Conservation (phyloP, 1,140 invertebrate species). For the Mya arenaria region DNA sequence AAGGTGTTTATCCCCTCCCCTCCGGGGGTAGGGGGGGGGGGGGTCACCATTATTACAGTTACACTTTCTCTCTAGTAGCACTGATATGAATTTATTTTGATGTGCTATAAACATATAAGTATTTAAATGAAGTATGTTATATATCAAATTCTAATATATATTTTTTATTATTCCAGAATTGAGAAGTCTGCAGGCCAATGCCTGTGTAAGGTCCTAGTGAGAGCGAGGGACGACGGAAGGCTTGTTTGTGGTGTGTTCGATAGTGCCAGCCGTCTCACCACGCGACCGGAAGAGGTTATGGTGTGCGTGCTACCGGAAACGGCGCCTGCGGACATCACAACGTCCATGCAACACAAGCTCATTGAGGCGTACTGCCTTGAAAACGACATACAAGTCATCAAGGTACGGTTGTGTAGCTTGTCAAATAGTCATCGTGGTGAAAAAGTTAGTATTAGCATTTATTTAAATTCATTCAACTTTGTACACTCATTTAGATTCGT, state of each 20-base stretch:
- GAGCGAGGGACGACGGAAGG: constrained; percentile 45
- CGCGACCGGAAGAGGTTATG: constrained; percentile 73
- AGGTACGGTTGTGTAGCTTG: constrained; percentile 69
- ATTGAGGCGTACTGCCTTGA: constrained; percentile 79
- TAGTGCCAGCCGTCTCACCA: constrained; percentile 62
- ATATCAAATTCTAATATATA: background rate
- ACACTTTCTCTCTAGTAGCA: background rate
- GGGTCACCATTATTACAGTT: background rate
- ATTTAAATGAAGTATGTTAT: background rate
- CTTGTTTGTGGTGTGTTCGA: constrained; percentile 62
- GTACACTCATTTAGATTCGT: too few species aligned
- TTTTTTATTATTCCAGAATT: constrained; percentile 55
- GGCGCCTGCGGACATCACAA: constrained; percentile 62
- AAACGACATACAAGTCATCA: constrained; percentile 72
- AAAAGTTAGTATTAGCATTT: too few species aligned
- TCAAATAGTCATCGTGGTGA: too few species aligned
- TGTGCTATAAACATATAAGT: background rate
- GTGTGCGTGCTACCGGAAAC: constrained; percentile 73
- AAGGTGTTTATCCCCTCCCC: background rate
- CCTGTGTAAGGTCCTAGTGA: constrained; percentile 20
- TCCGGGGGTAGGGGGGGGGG: too few species aligned
- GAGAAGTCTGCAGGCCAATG: background rate
- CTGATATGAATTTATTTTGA: background rate
- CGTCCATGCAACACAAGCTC: constrained; percentile 76
- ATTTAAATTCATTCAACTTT: too few species aligned